A percentile compares a stretch with the other conserved stretches of the same genome.
phyloP scores from a whole-genome alignment of 2,113 vertebrate genomes.

The Hystrix cristata region DNA sequence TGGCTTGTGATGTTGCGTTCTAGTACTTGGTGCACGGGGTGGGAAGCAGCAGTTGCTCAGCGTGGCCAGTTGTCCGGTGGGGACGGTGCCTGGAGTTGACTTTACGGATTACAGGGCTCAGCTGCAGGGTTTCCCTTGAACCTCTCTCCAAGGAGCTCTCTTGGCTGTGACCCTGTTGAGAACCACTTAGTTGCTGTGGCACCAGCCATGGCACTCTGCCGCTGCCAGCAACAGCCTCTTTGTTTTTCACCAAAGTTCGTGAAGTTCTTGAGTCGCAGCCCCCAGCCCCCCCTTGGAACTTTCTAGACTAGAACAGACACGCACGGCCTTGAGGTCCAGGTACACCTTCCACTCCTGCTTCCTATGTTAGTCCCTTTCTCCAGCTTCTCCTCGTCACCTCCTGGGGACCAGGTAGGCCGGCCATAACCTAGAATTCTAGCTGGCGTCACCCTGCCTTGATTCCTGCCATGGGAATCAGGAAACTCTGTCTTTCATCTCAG shows the following conservation, averaged over 20 bases:
- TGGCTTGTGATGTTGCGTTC: neutral
- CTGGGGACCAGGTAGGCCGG: neutral
- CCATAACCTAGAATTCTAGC: neutral
- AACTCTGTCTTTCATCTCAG: neutral
- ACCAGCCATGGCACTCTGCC: neutral
- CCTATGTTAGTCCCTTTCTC: neutral
- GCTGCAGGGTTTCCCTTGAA: neutral
- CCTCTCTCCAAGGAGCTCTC: neutral
- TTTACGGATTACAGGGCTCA: neutral
- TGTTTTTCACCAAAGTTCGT: neutral
- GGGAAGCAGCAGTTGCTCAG: neutral
- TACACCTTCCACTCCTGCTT: neutral
- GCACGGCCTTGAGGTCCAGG: neutral
- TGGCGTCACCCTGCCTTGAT: neutral
- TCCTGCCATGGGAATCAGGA: neutral
- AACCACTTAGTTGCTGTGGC: neutral
- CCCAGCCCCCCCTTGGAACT: neutral
- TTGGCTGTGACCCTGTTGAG: neutral
- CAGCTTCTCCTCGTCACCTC: neutral
- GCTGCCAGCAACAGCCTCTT: neutral
- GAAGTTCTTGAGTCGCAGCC: neutral
- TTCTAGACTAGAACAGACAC: neutral
- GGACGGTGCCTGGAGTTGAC: neutral
- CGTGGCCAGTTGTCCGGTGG: neutral
- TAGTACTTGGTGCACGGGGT: neutral